Evolutionary conservation across 2,113 vertebrate genomes (phyloP), one percentile per base, ranked within the genome.

Genomic region (Myotis yumanensis): DNA sequence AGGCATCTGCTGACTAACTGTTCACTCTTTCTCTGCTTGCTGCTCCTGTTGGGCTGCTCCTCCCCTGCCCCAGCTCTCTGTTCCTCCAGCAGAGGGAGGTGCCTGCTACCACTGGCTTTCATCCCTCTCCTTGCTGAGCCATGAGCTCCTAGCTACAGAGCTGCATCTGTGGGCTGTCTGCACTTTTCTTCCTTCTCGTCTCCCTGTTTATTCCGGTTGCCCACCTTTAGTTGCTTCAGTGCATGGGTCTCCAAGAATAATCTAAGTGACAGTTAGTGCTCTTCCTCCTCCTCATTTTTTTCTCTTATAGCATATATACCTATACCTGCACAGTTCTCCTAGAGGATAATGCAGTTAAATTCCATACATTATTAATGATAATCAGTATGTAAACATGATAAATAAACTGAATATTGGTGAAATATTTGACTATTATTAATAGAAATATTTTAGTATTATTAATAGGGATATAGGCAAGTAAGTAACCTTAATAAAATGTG

Each of bases 381-480:
- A 83, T 73, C 11, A 71, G 25, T 90, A 87, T 77, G n/a, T 71
- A 87, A 62, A 69, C 16, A 52, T 30, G 14, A 73, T 35, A 43
- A 73, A 75, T 25, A 92, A 93, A 80, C 35, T 37, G 30, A 85
- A 90, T 86, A 12, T 72, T 69, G 18, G 37, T 28, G 22, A 16
- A 8, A 80, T 87, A 85, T 20, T 89, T 84, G 8, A 66, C 7
- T 46, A 76, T 80, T 91, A 51, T 54, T 90, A 91, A 23, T 64
- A 68, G 1, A 37, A 86, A 84, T 93, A 92, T 64, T 86, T 84
- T 5, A 59, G 10, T 46, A 76, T 80, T 91, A 51, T 54, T 90
- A 89, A 23, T 48, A 73, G 2, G 30, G 89, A 81, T 95, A 92
- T 64, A 93, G 17, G 23, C 73, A 86, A 92, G n/a, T 81, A 20